Conservation (phyloP, 2,888 invertebrate species). For the Abrostola triplasia region DNA sequence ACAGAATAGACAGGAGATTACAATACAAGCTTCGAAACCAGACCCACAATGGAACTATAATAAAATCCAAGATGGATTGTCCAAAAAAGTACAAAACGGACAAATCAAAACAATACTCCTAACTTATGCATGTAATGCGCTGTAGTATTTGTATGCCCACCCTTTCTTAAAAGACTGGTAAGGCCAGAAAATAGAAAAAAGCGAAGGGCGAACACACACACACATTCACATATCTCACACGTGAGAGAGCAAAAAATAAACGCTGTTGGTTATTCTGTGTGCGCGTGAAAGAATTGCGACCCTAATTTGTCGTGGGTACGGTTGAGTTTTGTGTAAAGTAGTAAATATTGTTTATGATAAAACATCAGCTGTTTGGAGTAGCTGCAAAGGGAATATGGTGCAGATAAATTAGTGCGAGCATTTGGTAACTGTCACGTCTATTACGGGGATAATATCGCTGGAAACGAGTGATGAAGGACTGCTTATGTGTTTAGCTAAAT, state of each 20-base stretch:
- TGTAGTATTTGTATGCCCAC: conserved; percentile 66
- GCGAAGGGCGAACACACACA: conserved; percentile 58
- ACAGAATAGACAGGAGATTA: conserved; percentile 29
- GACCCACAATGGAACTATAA: conserved; percentile 44
- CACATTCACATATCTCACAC: conserved; percentile 56
- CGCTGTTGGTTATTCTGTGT: conserved; percentile 47
- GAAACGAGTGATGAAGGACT: conserved; percentile 50
- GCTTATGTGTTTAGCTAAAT: conserved; percentile 50
- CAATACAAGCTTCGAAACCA: conserved; percentile 47
- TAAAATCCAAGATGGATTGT: conserved; percentile 53
- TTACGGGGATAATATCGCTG: conserved; percentile 50
- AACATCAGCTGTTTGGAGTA: conserved; percentile 70
- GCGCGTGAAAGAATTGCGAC: conserved; percentile 25
- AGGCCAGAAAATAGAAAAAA: conserved; percentile 62
- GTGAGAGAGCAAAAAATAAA: conserved; percentile 68
- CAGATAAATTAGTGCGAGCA: conserved; percentile 67
- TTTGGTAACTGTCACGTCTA: conserved; percentile 61
- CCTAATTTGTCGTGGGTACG: conserved; percentile 28
- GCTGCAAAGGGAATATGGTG: conserved; percentile 62
- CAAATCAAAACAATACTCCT: conserved; percentile 59
- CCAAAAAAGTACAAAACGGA: conserved; percentile 53
- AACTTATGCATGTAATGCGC: conserved; percentile 62
- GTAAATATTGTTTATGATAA: conserved; percentile 61
- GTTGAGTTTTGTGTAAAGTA: conserved; percentile 29
- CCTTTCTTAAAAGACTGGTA: conserved; percentile 64